phyloP scores from a whole-genome alignment of 2,113 vertebrate genomes.

The Laticauda colubrina region DNA sequence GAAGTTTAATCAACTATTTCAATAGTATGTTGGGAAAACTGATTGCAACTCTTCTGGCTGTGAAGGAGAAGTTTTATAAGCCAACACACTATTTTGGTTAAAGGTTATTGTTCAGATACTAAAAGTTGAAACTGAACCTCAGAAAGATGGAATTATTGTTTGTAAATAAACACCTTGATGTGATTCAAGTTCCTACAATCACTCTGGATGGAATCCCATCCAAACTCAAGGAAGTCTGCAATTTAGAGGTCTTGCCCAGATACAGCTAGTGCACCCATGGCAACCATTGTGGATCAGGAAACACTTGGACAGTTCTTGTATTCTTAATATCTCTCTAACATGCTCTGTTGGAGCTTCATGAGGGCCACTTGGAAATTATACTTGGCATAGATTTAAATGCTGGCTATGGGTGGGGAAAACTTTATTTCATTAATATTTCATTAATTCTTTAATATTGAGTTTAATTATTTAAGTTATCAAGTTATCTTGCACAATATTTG shows the following conservation, averaged over 20 bases:
- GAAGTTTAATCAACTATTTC: neutral
- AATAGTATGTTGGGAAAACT: neutral
- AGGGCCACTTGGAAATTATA: neutral
- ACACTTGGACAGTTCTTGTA: neutral
- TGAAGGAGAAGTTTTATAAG: neutral
- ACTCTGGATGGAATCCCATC: neutral
- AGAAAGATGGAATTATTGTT: neutral
- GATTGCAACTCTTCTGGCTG: neutral
- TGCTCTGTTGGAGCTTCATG: neutral
- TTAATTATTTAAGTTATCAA: conserved; percentile 23
- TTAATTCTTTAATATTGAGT: neutral
- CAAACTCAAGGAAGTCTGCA: neutral
- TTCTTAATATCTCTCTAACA: neutral
- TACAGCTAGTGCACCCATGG: neutral
- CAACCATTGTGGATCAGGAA: neutral
- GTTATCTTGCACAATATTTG: neutral
- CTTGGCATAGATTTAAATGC: neutral
- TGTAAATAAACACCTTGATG: neutral
- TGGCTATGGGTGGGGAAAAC: neutral
- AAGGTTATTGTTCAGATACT: neutral
- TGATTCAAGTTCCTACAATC: neutral
- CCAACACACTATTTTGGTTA: neutral
- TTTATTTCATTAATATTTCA: neutral
- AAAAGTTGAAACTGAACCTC: neutral
- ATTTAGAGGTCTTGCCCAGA: neutral